A percentile compares a stretch with the other conserved stretches of the same genome.
phyloP scores from a whole-genome alignment of 2,888 invertebrate genomes.

The Cheilosia pagana region DNA sequence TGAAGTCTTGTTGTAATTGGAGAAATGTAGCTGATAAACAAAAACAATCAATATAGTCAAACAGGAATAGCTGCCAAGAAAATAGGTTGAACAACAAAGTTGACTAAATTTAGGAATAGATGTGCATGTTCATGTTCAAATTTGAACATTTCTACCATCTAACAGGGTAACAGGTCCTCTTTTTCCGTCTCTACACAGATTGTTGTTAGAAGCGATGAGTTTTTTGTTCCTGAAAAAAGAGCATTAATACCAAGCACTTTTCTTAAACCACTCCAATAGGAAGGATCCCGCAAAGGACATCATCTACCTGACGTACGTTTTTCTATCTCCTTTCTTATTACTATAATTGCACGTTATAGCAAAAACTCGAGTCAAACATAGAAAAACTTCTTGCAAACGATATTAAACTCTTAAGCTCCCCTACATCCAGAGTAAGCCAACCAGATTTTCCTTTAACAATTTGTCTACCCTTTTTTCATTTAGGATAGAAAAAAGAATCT shows the following conservation, averaged over 20 bases:
- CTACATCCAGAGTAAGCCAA: neutral
- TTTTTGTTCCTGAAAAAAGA: too few species aligned
- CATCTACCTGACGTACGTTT: neutral
- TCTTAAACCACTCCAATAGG: neutral
- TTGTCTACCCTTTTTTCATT: neutral
- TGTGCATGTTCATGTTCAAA: too few species aligned
- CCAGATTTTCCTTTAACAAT: constrained; percentile 20
- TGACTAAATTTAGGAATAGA: too few species aligned
- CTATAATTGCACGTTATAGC: constrained; percentile 33
- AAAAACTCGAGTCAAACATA: constrained; percentile 25
- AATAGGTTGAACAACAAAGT: too few species aligned
- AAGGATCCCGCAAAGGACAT: neutral
- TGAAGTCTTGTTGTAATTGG: neutral
- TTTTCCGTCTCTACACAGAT: too few species aligned
- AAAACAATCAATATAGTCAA: too few species aligned
- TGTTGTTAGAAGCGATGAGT: too few species aligned
- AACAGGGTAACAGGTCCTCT: too few species aligned
- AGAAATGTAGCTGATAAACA: too few species aligned
- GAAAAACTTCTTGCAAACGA: constrained; percentile 18
- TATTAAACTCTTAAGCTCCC: constrained; percentile 28
- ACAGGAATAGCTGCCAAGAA: too few species aligned
- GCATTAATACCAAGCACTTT: too few species aligned
- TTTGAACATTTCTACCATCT: too few species aligned
- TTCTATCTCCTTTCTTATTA: constrained; percentile 27
- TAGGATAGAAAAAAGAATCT: neutral